Percentiles rank a stretch among this genome's conserved stretches.
phyloP scores from a whole-genome alignment of 2,113 vertebrate genomes.

The Promerops cafer region DNA sequence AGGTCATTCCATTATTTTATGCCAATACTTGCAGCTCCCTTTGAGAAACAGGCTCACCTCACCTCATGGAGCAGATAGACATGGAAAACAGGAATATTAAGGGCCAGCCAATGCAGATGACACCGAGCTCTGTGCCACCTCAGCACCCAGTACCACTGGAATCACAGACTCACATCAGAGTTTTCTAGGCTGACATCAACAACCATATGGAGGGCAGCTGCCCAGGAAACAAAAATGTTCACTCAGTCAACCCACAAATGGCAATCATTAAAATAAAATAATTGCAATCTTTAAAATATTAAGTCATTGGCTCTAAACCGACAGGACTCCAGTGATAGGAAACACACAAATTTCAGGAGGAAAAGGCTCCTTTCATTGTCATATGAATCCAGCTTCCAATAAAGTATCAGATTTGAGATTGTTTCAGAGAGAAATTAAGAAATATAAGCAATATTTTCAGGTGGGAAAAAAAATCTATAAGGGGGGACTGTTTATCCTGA shows the following conservation, averaged over 20 bases:
- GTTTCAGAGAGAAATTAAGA: not conserved
- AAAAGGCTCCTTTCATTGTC: not conserved
- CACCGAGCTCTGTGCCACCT: not conserved
- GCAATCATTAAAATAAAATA: slow-evolving; percentile 48
- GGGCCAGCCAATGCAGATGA: not conserved
- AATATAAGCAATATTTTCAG: not conserved
- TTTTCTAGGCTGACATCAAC: not conserved
- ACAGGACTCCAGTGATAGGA: not conserved
- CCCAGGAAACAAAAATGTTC: not conserved
- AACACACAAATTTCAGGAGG: not conserved
- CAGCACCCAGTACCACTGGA: not conserved
- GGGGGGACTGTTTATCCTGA: not conserved
- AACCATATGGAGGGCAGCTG: not conserved
- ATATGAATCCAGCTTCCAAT: not conserved
- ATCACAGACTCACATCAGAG: not conserved
- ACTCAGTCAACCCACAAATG: slow-evolving; percentile 38
- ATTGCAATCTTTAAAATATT: not conserved
- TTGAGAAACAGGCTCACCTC: not conserved
- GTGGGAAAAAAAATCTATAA: not conserved
- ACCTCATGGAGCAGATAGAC: not conserved
- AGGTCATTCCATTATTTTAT: not conserved
- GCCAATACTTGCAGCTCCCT: not conserved
- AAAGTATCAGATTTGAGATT: not conserved
- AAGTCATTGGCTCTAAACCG: not conserved
- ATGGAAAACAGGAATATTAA: not conserved